A percentile compares a stretch with the other conserved stretches of the same genome.
Evolutionary conservation across 2,888 invertebrate species (phyloP).

Genomic region (Eugnorisma glareosa): DNA sequence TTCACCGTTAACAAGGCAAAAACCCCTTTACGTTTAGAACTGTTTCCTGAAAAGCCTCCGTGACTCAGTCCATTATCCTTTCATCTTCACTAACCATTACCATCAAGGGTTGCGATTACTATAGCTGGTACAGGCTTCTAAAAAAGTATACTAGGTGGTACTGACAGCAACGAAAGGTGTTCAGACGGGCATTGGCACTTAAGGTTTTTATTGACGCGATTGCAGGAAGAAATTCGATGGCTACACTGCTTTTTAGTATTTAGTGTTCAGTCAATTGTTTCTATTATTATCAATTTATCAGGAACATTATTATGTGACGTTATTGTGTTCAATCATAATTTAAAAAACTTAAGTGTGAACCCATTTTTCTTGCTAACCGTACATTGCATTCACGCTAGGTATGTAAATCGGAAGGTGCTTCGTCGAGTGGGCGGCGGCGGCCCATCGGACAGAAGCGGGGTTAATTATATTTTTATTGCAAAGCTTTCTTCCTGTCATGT

Average conservation of each 20-base stretch:
- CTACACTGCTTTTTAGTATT: neutral
- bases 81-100: constrained; percentile 51
- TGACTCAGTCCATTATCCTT: constrained; percentile 52
- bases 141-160: neutral
- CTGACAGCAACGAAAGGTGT: neutral
- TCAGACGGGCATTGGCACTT: neutral
- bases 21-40: constrained; percentile 21
- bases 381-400: neutral
- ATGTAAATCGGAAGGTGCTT: neutral
- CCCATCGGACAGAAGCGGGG: neutral
- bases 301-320: neutral
- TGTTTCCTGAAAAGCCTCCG: constrained; percentile 38
- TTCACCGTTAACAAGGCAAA: constrained; percentile 12
- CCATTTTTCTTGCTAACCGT: neutral
- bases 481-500: constrained; percentile 9
- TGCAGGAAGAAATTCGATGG: neutral
- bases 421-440: constrained; percentile 9
- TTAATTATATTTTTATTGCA: constrained; percentile 26
- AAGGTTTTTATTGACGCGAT: neutral
- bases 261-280: neutral
- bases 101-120: constrained; percentile 23
- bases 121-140: constrained; percentile 6
- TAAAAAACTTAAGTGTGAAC: neutral
- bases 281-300: neutral
- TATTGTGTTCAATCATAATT: neutral